Evolutionary conservation across 2,888 invertebrate species (phyloP).

Genomic region (Xestia c-nigrum): DNA sequence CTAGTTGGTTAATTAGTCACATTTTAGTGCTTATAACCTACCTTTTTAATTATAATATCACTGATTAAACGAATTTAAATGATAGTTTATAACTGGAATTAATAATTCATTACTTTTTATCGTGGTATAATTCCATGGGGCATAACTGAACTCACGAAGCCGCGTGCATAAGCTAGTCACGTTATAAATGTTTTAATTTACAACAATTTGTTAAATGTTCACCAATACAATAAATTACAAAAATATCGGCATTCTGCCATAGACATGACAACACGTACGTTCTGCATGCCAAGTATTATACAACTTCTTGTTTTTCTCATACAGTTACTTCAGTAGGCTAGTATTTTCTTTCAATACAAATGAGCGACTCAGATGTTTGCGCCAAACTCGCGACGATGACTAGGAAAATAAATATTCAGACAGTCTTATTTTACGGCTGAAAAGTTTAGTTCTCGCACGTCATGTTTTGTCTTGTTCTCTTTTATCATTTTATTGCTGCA

Average conservation of each 20-base stretch:
- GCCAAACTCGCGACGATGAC: constrained; percentile 57
- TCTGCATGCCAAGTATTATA: constrained; percentile 55
- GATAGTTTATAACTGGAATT: too few species aligned
- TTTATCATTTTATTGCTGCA: constrained; percentile 17
- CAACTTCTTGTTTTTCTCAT: constrained; percentile 53
- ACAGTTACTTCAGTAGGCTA: constrained; percentile 48
- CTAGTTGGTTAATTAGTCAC: too few species aligned
- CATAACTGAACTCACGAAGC: too few species aligned
- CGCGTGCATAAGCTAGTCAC: not conserved
- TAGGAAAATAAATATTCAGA: constrained; percentile 58
- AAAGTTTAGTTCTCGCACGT: constrained; percentile 31
- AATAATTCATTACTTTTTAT: too few species aligned
- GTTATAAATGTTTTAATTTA: constrained; percentile 13
- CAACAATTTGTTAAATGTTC: constrained; percentile 24
- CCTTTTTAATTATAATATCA: too few species aligned
- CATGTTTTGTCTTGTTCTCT: constrained; percentile 34
- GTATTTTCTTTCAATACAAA: constrained; percentile 68
- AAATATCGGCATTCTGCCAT: constrained; percentile 39
- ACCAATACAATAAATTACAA: constrained; percentile 21
- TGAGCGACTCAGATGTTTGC: constrained; percentile 59
- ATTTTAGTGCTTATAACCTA: too few species aligned
- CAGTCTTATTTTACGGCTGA: constrained; percentile 56
- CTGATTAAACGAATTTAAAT: too few species aligned
- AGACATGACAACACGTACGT: constrained; percentile 32
- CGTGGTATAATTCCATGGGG: too few species aligned